Percentiles rank a stretch among this genome's conserved stretches.
Evolutionary conservation across 2,888 invertebrate species (phyloP).

Genomic region (Mesochorus sp.): DNA sequence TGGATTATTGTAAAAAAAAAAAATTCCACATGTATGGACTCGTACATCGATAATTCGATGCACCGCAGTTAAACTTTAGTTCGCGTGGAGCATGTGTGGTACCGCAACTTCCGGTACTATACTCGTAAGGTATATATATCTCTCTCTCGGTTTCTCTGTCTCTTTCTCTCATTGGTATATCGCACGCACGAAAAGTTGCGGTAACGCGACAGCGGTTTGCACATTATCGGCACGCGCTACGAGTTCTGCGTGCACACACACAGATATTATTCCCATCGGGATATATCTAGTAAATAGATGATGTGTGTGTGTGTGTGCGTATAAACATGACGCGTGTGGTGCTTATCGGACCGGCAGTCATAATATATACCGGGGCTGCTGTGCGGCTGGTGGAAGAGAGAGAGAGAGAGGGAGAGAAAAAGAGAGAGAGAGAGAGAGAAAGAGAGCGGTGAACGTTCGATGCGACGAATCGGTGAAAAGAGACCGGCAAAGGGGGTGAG

Average conservation of each 20-base stretch:
- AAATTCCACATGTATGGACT: too few relatives aligned
- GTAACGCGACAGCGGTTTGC: conserved; percentile 11
- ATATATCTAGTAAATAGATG: conserved; percentile 6
- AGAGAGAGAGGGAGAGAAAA: conserved; percentile 55
- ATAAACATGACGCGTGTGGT: conserved; percentile 11
- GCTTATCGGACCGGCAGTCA: conserved; percentile 59
- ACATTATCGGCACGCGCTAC: conserved; percentile 55
- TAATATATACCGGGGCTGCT: conserved; percentile 60
- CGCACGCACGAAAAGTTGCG: conserved; percentile 2
- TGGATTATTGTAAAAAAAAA: too few relatives aligned
- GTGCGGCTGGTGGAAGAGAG: conserved; percentile 55
- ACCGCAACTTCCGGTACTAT: too few relatives aligned
- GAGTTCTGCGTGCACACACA: conserved; percentile 12
- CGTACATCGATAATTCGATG: too few relatives aligned
- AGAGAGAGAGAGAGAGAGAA: conserved; percentile 44
- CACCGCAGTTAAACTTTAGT: too few relatives aligned
- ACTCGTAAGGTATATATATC: too few relatives aligned
- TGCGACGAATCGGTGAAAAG: conserved; percentile 53
- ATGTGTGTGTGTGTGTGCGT: neutral
- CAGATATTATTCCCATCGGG: neutral
- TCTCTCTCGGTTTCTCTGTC: too few relatives aligned
- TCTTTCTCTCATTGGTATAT: too few relatives aligned
- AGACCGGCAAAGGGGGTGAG: conserved; percentile 5
- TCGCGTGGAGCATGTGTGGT: too few relatives aligned
- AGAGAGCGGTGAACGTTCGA: conserved; percentile 48